phyloP scores from a whole-genome alignment of 2,797 vertebrate genomes.

The Dendrocincla fuliginosa region DNA sequence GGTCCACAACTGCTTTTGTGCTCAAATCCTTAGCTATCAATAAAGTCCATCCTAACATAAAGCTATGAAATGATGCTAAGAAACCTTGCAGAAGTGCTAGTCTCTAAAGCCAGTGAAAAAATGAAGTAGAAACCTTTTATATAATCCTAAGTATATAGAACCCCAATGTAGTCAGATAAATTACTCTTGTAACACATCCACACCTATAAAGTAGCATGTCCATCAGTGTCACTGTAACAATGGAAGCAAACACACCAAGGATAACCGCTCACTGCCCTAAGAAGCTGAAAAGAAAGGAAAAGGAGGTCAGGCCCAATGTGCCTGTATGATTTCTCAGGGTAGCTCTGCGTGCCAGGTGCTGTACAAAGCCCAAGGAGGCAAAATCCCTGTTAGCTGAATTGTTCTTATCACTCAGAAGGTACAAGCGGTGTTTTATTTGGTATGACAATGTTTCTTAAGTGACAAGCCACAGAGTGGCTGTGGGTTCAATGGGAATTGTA shows the following conservation, averaged over 20 bases:
- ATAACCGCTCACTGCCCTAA: background rate
- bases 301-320: background rate
- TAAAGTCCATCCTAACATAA: background rate
- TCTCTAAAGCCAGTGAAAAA: background rate
- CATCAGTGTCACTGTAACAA: background rate
- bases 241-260: background rate
- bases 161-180: background rate
- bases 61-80: background rate
- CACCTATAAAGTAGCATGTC: background rate
- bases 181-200: background rate
- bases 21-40: background rate
- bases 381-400: background rate
- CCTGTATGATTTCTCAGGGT: background rate
- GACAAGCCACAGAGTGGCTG: background rate
- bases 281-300: background rate
- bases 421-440: background rate
- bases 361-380: background rate
- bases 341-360: background rate
- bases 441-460: background rate
- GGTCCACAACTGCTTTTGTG: background rate
- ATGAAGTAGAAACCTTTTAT: background rate
- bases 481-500: background rate
- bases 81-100: background rate
- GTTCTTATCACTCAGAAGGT: background rate
- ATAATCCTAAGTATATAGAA: background rate